Evolutionary conservation across 2,888 invertebrate genomes (phyloP).

Genomic region (Cerceris ruficornis): DNA sequence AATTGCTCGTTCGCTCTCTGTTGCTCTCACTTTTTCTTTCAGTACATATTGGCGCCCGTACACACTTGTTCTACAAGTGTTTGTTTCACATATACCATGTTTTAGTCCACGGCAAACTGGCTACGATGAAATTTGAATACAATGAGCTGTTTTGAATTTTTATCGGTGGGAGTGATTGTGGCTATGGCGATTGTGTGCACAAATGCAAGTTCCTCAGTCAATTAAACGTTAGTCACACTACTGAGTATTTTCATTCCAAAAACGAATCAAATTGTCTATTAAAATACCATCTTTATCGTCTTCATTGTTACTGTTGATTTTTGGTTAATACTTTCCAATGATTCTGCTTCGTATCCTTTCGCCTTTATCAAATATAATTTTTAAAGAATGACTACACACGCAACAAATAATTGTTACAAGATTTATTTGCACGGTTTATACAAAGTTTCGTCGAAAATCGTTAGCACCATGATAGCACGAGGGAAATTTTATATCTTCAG

Average conservation of each 20-base stretch:
- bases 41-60: not conserved
- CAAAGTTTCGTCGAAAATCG: too few species aligned
- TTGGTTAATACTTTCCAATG: too few species aligned
- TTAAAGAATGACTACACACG: too few species aligned
- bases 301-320: too few species aligned
- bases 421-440: too few species aligned
- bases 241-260: slow-evolving; percentile 37
- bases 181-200: slow-evolving; percentile 35
- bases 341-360: too few species aligned
- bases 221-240: slow-evolving; percentile 75
- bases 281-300: not conserved
- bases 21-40: too few species aligned
- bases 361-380: too few species aligned
- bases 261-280: not conserved
- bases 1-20: not conserved
- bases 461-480: too few species aligned
- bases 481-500: too few species aligned
- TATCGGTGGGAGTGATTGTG: slow-evolving; percentile 70
- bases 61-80: slow-evolving; percentile 75
- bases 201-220: slow-evolving; percentile 74
- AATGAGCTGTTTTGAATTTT: slow-evolving; percentile 80
- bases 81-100: slow-evolving; percentile 55
- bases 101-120: slow-evolving; percentile 58
- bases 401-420: too few species aligned
- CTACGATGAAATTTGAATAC: slow-evolving; percentile 77